These are phyloP conservation scores for Drosophila mayaguana DNA, from an alignment of 2,888 invertebrate genomes.

Conservation along the genomic window DNA sequence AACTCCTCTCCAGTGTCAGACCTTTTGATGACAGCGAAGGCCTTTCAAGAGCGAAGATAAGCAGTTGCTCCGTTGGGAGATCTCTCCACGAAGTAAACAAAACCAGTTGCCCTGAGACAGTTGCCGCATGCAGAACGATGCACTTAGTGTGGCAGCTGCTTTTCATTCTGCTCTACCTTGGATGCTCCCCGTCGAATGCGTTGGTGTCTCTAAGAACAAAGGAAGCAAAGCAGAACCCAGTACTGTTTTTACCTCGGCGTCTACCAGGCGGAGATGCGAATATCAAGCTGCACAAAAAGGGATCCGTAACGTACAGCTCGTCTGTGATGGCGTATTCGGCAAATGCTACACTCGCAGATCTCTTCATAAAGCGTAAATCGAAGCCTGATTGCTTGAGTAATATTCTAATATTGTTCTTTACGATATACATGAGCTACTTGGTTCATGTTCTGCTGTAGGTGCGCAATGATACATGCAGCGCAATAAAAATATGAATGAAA, in stretches of 20 bases:
- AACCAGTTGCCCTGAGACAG: slow-evolving; percentile 20
- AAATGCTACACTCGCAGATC: not conserved
- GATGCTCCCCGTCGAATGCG: not conserved
- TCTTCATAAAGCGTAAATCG: no score
- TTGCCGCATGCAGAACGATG: slow-evolving; percentile 3
- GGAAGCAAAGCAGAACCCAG: not conserved
- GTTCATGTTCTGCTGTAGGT: slow-evolving; percentile 29
- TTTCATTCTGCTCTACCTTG: slow-evolving; percentile 7
- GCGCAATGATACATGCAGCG: not conserved
- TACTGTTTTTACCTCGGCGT: not conserved
- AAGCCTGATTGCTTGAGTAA: not conserved
- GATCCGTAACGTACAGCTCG: not conserved
- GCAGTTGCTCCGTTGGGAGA: not conserved
- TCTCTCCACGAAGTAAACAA: not conserved
- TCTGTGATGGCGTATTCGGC: no score
- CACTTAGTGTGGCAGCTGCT: slow-evolving; percentile 18
- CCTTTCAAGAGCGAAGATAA: not conserved
- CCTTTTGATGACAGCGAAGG: not conserved
- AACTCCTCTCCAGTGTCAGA: slow-evolving; percentile 15
- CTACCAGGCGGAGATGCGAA: not conserved
- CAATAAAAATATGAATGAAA: slow-evolving; percentile 1
- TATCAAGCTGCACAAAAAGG: not conserved
- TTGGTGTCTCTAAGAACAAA: not conserved
- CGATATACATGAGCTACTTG: slow-evolving; percentile 46
- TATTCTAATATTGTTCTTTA: slow-evolving; percentile 32